Percentiles rank a stretch among this genome's conserved stretches.
Evolutionary conservation across 2,113 vertebrate genomes (phyloP).

Genomic region (Capreolus pygargus): DNA sequence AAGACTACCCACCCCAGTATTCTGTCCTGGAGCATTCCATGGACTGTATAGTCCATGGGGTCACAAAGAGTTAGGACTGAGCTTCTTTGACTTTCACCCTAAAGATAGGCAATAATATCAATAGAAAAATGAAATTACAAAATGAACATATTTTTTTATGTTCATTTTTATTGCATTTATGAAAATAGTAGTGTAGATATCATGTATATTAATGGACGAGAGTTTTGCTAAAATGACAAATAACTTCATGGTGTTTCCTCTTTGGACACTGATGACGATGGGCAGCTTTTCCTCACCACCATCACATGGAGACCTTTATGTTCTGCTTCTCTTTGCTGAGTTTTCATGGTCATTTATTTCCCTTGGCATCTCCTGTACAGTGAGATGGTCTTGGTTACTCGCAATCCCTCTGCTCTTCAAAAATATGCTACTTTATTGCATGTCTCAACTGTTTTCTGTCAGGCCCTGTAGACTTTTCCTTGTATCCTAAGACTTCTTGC

Average conservation of each 20-base stretch:
- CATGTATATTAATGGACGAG: background rate
- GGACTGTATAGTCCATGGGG: background rate
- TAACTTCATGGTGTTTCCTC: background rate
- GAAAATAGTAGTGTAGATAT: background rate
- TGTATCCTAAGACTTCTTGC: background rate
- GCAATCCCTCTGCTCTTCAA: background rate
- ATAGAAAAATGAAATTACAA: background rate
- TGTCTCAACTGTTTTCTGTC: background rate
- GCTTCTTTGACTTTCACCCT: background rate
- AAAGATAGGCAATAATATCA: background rate
- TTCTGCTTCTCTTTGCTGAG: background rate
- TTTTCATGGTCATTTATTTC: background rate
- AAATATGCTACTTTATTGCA: background rate
- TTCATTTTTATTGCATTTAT: background rate
- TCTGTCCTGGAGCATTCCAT: background rate
- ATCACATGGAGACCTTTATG: background rate
- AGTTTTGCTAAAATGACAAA: conserved; percentile 10
- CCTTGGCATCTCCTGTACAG: background rate
- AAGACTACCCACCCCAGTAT: background rate
- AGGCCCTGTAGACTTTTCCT: background rate
- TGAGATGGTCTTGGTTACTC: background rate
- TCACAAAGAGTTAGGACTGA: background rate
- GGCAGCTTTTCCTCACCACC: background rate
- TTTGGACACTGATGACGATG: background rate
- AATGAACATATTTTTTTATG: background rate